A percentile compares a stretch with the other conserved stretches of the same genome.
Conservation (phyloP, 2,888 invertebrate species). For the Ernsta delagoae region DNA sequence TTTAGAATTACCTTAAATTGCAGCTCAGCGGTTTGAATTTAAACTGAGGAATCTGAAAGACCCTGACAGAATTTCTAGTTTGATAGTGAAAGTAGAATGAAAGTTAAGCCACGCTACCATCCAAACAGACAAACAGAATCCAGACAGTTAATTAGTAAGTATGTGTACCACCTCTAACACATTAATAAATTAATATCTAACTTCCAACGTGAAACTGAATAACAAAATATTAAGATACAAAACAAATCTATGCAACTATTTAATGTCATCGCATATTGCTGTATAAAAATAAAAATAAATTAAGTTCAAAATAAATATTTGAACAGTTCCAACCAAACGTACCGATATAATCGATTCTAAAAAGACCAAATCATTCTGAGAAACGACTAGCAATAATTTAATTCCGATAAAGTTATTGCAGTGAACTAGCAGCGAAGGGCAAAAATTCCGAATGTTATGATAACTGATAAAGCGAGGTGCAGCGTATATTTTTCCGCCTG, state of each 20-base stretch:
- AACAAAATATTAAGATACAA: too few species aligned
- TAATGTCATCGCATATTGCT: too few species aligned
- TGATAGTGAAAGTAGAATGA: neutral
- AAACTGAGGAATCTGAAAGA: neutral
- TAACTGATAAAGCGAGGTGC: constrained; percentile 63
- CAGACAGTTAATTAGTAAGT: too few species aligned
- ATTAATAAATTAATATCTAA: too few species aligned
- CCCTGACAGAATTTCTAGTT: neutral
- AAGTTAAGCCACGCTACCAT: neutral
- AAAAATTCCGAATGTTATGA: constrained; percentile 58
- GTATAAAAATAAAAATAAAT: too few species aligned
- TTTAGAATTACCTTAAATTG: neutral
- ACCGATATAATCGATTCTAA: neutral
- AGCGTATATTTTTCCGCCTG: constrained; percentile 71
- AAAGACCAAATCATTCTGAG: neutral
- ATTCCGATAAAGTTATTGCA: constrained; percentile 10
- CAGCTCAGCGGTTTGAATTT: neutral
- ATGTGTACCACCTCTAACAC: too few species aligned
- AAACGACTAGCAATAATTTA: constrained; percentile 13
- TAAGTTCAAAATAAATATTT: too few species aligned
- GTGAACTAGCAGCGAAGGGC: constrained; percentile 24
- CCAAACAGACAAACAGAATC: too few species aligned
- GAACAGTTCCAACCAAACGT: neutral
- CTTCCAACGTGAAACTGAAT: too few species aligned
- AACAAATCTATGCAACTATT: too few species aligned